Evolutionary conservation across 2,797 vertebrate species (phyloP).

Genomic region (Pangasius mekongensis): DNA sequence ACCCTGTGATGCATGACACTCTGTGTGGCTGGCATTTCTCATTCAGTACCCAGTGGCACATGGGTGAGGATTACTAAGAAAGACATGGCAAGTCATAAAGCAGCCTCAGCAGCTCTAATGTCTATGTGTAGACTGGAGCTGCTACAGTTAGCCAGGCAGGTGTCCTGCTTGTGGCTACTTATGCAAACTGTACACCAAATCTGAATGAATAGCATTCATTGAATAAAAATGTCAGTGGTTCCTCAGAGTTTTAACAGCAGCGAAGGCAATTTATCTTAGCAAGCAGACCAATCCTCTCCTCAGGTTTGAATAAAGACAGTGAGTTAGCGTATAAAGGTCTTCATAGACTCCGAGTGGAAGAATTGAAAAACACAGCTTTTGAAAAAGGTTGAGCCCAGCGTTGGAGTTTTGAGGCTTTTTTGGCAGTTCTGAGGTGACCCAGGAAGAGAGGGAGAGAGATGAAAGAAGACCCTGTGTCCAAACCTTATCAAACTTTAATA

Average conservation of each 20-base stretch:
- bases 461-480: conserved; percentile 57
- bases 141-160: conserved; percentile 47
- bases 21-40: conserved; percentile 51
- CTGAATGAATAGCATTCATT: conserved; percentile 45
- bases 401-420: conserved; percentile 30
- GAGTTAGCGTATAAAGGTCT: conserved; percentile 9
- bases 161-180: conserved; percentile 53
- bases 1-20: conserved; percentile 52
- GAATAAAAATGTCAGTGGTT: conserved; percentile 34
- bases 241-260: conserved; percentile 37
- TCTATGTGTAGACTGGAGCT: conserved; percentile 39
- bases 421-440: conserved; percentile 53
- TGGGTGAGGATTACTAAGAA: conserved; percentile 59
- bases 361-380: conserved; percentile 11
- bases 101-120: conserved; percentile 47
- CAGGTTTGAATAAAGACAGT: conserved; percentile 23
- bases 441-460: conserved; percentile 54
- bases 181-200: conserved; percentile 47
- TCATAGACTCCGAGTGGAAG: not conserved
- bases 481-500: conserved; percentile 62
- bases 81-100: conserved; percentile 57
- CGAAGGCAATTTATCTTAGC: conserved; percentile 6
- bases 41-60: conserved; percentile 55
- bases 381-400: not conserved
- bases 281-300: conserved; percentile 21